Evolutionary conservation across 2,888 invertebrate species (phyloP), one percentile per base, ranked within the genome.

Genomic region (Morinoia aosen): DNA sequence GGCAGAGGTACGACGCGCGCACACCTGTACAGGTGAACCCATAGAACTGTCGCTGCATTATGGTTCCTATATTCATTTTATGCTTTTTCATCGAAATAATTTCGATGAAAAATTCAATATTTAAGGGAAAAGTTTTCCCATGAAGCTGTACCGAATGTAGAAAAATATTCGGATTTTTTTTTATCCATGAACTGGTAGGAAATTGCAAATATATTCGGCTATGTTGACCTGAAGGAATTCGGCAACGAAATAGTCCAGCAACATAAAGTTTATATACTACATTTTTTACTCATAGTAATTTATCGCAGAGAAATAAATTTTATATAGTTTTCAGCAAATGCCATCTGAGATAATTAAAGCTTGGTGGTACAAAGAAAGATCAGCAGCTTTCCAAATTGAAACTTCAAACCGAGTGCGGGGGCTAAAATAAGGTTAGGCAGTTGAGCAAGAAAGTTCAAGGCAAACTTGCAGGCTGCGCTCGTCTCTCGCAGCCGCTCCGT

Each of bases 361-460:
- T 33, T 19, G 10, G 25, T 76, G 76, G 25, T 8, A 25, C 2
- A 19, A 16, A 33, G 33, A 76, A 19, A 14, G 76, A 76, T 33
- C 8, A 33, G 10, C 33, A 76, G 33, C 8, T 76, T 33, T 76
- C 25, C 76, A 33, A 76, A 76, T 76, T 76, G 76, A 33, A 76
- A 48, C 19, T 16, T 19, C 19, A 76, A 76, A 33, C 76, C 19
- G 76, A 19, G 76, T 76, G 76, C 33, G 76, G 76, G 76, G 25
- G 76, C 76, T 76, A 33, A 76, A 76, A 76, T 76, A 76, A 76
- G 33, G 76, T 76, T 76, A 76, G 76, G 76, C 76, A 76, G 76
- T 76, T 33, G 76, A 76, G 76, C 76, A 76, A 76, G 76, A 76
- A 76, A 76, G 76, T 76, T 76, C 76, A 76, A 76, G 76, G 76